Evolutionary conservation across 2,113 vertebrate genomes (phyloP).

Genomic region (Parus major): DNA sequence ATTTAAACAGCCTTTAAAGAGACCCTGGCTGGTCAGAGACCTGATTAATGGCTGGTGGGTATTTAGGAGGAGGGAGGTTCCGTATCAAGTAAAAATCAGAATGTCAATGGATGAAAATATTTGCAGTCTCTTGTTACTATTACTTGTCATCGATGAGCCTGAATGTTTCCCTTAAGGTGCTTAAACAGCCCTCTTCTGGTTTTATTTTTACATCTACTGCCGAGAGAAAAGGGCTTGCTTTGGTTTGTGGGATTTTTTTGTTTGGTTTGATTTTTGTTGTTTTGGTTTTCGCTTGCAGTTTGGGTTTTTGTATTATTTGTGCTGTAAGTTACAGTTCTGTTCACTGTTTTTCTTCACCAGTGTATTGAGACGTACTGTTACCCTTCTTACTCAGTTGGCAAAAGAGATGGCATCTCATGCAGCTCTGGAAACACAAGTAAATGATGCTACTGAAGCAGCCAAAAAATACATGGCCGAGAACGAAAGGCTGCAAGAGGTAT

Average conservation of each 20-base stretch:
- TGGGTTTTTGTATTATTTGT: not conserved
- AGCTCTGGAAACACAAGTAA: constrained; percentile 82
- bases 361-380: constrained; percentile 85
- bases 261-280: not conserved
- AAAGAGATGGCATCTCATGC: constrained; percentile 70
- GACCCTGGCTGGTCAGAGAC: too few species aligned
- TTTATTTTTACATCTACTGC: not conserved
- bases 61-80: not conserved
- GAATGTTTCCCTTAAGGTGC: not conserved
- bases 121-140: not conserved
- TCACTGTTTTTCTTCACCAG: constrained; percentile 54
- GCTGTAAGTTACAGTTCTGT: constrained; percentile 10
- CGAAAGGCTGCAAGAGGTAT: constrained; percentile 84
- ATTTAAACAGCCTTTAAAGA: not conserved
- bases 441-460: constrained; percentile 81
- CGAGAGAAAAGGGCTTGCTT: not conserved
- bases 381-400: constrained; percentile 87
- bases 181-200: not conserved
- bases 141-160: not conserved
- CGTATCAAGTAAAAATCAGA: not conserved
- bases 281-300: not conserved
- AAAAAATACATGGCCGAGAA: constrained; percentile 87
- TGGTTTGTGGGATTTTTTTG: not conserved
- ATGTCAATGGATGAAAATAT: not conserved
- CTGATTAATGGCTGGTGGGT: not conserved